Conservation (phyloP, 2,888 invertebrate species). For the Thymelicus acteon region DNA sequence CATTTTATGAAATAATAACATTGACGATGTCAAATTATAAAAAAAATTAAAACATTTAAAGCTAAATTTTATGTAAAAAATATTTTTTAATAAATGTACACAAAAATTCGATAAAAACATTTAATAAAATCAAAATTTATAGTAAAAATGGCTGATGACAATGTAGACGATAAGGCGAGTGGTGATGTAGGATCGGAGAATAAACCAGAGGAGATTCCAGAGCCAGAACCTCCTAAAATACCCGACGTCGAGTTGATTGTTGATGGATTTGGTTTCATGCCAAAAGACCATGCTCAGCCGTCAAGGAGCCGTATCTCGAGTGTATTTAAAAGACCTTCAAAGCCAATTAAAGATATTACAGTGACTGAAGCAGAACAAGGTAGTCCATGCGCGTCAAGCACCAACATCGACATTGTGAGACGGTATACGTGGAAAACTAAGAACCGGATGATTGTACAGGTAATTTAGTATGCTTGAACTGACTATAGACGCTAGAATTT, state of each 20-base stretch:
- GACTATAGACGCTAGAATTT: too few relatives aligned
- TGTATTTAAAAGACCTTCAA: conserved; percentile 49
- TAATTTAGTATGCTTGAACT: conserved; percentile 43
- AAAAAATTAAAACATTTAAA: conserved; percentile 3
- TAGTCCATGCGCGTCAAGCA: conserved; percentile 69
- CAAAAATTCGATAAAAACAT: conserved; percentile 42
- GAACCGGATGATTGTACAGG: conserved; percentile 86
- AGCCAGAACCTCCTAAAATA: conserved; percentile 55
- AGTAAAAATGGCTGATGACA: conserved; percentile 59
- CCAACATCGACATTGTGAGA: conserved; percentile 77
- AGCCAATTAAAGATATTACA: conserved; percentile 47
- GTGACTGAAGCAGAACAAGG: conserved; percentile 47
- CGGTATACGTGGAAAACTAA: conserved; percentile 88
- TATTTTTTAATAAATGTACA: conserved; percentile 38
- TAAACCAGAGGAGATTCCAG: conserved; percentile 45
- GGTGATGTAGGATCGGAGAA: conserved; percentile 54
- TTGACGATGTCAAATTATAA: conserved; percentile 3
- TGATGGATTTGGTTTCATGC: conserved; percentile 82
- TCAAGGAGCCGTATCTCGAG: conserved; percentile 41
- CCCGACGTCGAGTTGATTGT: conserved; percentile 73
- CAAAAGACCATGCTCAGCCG: conserved; percentile 44
- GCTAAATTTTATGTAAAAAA: conserved; percentile 17
- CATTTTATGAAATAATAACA: neutral
- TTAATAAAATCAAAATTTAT: conserved; percentile 43
- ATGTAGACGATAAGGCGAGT: conserved; percentile 54